Conservation (phyloP, 2,113 vertebrate species). For the Orycteropus afer region DNA sequence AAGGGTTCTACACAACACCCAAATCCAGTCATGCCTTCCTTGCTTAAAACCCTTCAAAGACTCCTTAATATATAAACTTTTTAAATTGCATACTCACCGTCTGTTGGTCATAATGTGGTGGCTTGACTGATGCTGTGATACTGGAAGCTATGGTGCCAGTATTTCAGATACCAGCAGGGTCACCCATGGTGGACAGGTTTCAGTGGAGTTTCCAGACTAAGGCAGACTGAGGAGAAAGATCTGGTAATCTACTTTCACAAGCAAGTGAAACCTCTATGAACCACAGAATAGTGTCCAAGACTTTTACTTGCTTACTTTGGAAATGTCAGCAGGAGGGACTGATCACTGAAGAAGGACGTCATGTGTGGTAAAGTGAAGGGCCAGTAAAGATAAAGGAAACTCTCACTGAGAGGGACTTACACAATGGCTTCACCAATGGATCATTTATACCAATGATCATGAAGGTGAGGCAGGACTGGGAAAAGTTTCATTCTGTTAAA, state of each 20-base stretch:
- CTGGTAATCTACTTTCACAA: neutral
- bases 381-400: neutral
- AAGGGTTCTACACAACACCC: neutral
- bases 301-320: neutral
- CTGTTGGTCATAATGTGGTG: neutral
- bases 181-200: neutral
- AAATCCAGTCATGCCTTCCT: neutral
- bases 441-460: neutral
- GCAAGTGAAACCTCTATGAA: neutral
- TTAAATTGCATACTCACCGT: neutral
- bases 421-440: neutral
- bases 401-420: neutral
- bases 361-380: neutral
- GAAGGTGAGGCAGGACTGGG: neutral
- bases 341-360: neutral
- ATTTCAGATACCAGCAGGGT: neutral
- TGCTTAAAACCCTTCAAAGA: constrained; percentile 4
- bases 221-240: neutral
- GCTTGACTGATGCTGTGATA: neutral
- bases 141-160: neutral
- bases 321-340: too few relatives aligned
- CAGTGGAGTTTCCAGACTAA: neutral
- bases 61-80: neutral
- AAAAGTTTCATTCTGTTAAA: neutral
- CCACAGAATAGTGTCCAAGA: neutral